Evolutionary conservation across 2,888 invertebrate species (phyloP).

Genomic region (Lydus trimaculatus): DNA sequence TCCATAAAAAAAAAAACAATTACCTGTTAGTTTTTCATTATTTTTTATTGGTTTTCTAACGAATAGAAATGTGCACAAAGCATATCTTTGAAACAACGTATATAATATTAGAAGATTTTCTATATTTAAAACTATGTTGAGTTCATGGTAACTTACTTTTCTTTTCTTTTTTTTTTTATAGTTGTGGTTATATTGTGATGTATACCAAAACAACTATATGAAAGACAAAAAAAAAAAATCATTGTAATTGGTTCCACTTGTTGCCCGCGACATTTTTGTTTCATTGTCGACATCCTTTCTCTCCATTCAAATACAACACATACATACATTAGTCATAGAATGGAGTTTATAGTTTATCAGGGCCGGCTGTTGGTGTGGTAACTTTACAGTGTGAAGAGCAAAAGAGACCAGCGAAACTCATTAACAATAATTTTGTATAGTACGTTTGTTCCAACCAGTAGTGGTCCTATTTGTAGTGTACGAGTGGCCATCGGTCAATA

Average conservation of each 20-base stretch:
- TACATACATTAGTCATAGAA: not conserved
- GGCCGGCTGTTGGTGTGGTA: too few species aligned
- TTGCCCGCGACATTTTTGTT: slow-evolving; percentile 50
- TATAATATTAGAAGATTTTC: slow-evolving; percentile 1
- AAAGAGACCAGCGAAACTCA: too few species aligned
- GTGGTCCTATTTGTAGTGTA: too few species aligned
- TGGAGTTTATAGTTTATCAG: not conserved
- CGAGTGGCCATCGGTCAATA: too few species aligned
- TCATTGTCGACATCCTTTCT: slow-evolving; percentile 50
- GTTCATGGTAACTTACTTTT: slow-evolving; percentile 20
- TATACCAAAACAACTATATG: not conserved
- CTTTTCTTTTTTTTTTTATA: not conserved
- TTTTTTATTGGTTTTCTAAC: not conserved
- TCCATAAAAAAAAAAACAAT: not conserved
- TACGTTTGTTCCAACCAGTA: too few species aligned
- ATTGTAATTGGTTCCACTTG: slow-evolving; percentile 52
- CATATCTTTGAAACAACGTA: not conserved
- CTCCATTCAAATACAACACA: slow-evolving; percentile 12
- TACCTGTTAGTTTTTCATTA: not conserved
- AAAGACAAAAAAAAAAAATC: slow-evolving; percentile 11
- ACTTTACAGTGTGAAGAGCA: too few species aligned
- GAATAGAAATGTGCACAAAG: not conserved
- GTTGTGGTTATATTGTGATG: not conserved
- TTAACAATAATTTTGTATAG: too few species aligned
- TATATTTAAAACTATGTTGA: slow-evolving; percentile 21